Evolutionary conservation across 2,797 vertebrate species (phyloP).

Genomic region (Toxotes lorentzi): DNA sequence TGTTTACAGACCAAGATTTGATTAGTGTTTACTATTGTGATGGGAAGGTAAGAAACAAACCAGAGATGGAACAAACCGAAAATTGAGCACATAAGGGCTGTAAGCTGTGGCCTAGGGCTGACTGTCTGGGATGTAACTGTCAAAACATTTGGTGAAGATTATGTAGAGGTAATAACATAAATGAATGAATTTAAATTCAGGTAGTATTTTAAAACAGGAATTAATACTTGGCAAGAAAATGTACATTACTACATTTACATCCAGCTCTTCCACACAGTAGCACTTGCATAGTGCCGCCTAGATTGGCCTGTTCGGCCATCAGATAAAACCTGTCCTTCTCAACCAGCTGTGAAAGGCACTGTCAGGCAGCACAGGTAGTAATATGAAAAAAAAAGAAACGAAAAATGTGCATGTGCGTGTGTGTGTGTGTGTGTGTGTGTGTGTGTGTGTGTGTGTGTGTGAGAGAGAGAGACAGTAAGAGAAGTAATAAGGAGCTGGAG

Average conservation of each 20-base stretch:
- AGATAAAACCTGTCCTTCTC: constrained; percentile 18
- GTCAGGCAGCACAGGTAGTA: constrained; percentile 19
- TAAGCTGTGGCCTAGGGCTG: background rate
- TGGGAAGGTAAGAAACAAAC: no score
- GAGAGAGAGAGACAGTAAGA: background rate
- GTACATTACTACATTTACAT: background rate
- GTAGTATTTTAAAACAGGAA: background rate
- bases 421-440: constrained; percentile 20
- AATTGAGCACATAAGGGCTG: no score
- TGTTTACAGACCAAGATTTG: background rate
- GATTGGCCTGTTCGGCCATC: constrained; percentile 5
- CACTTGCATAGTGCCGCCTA: background rate
- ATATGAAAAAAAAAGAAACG: constrained; percentile 4
- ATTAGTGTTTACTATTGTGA: background rate
- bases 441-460: constrained; percentile 1
- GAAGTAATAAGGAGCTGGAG: constrained; percentile 40
- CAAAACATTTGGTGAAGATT: background rate
- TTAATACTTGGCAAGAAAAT: background rate
- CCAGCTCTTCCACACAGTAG: background rate
- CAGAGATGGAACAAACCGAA: background rate
- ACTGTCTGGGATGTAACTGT: background rate
- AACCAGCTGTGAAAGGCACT: constrained; percentile 17
- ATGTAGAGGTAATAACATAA: background rate
- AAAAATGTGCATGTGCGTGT: constrained; percentile 1
- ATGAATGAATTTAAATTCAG: background rate